Base-by-base conservation (phyloP, 2,888 invertebrate species). In the Portevinia maculata region DNA sequence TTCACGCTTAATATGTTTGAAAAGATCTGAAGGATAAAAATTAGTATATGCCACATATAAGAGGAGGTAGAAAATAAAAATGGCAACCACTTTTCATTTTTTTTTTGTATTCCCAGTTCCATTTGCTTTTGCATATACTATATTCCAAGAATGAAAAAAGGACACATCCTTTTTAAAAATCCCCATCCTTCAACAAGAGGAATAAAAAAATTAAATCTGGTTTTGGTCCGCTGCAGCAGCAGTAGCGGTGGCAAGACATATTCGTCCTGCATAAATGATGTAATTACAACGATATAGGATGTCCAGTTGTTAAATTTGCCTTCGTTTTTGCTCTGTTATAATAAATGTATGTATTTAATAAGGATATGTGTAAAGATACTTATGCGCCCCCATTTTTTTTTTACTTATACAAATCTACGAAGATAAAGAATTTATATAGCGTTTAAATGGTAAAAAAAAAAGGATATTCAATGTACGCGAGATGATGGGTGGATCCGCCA, bases 201-300 rank as follows among this genome's bases (percentile, higher is more conserved):
- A 62, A 76, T 78, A 81, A 71, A 64, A 76, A 71, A 84, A 85
- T 84, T 84, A 85, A 84, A 85, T 79, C 83, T 84, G 85, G 75
- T 79, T 81, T 76, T 76, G 85, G 76, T 85, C 79, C 79, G 84
- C 78, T 71, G 81, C 84, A 64, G 59, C 60, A 67, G 76, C 57
- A 78, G 69, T 55, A 62, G 70, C 78, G 50, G 78, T 78, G 60
- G 73, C 86, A 86, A 87, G 88, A 88, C 87, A 88, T 88, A 88
- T 88, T 88, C 88, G 87, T 87, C 87, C 88, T 88, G 88, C 88
- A 88, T 88, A 88, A 88, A 88, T 88, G 88, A 88, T 88, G 88
- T 88, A 88, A 88, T 88, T 88, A 88, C 87, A 88, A 86, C 86
- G 87, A 78, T 78, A 78, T 78, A 78, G 78, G 70, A 78, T 78